These are phyloP conservation scores for Pseudorectes ferrugineus DNA, from an alignment of 2,113 vertebrate species.

Conservation along the genomic window DNA sequence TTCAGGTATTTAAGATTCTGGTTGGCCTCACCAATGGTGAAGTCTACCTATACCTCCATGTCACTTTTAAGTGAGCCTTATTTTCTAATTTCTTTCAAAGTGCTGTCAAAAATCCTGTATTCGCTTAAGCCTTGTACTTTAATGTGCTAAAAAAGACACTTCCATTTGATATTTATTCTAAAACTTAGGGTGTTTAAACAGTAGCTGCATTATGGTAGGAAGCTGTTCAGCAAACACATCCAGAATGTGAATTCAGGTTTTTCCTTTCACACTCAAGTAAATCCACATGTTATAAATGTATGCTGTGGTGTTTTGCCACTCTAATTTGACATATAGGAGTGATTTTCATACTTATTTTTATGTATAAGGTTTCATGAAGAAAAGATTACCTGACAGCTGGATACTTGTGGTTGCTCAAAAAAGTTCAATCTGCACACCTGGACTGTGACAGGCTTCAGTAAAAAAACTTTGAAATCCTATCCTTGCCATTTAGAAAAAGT, in stretches of 20 bases:
- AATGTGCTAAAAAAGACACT: not conserved
- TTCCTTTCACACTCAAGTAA: not conserved
- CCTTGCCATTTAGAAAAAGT: not conserved
- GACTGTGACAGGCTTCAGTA: not conserved
- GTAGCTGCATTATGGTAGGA: not conserved
- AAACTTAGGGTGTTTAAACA: not conserved
- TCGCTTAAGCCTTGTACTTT: not conserved
- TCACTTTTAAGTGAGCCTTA: not conserved
- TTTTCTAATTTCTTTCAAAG: not conserved
- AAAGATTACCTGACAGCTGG: not conserved
- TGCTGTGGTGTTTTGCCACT: fast-evolving
- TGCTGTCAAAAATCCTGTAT: not conserved
- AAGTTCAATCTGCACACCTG: not conserved
- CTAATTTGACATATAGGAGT: not conserved
- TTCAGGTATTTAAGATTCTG: not conserved
- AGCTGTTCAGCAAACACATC: not conserved
- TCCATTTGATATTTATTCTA: not conserved
- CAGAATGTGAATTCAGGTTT: not conserved
- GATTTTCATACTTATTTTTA: not conserved
- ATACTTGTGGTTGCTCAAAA: not conserved
- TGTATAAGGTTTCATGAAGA: not conserved
- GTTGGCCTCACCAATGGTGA: not conserved
- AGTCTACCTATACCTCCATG: not conserved
- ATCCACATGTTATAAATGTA: not conserved
- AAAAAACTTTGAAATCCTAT: not conserved